Conservation (phyloP, 2,113 vertebrate genomes). For the Rhipidura dahli region DNA sequence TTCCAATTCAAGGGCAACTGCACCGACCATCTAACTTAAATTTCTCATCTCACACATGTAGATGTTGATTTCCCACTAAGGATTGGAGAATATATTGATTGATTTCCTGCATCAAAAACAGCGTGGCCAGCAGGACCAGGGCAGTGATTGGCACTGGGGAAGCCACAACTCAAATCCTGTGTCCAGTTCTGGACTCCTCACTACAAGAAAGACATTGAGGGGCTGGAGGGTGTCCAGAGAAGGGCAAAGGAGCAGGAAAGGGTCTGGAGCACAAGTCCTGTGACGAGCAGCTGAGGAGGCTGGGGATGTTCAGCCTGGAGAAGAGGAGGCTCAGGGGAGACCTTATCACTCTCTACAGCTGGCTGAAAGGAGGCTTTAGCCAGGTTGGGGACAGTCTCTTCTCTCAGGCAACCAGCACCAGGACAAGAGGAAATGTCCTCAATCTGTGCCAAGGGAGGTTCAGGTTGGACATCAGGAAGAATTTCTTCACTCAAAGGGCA, state of each 20-base stretch:
- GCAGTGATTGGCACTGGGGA: not conserved
- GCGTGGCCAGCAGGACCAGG: not conserved
- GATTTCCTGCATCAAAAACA: not conserved
- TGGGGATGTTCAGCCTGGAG: not conserved
- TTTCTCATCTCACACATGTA: not conserved
- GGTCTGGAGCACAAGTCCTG: not conserved
- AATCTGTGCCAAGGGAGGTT: not conserved
- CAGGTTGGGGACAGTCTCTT: not conserved
- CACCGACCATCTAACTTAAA: not conserved
- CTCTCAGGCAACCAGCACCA: not conserved
- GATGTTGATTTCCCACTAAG: not conserved
- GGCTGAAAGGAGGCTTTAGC: too few species aligned
- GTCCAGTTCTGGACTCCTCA: not conserved
- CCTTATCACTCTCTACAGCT: too few species aligned
- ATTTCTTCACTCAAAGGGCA: not conserved
- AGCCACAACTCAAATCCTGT: rapidly evolving
- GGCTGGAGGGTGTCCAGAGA: not conserved
- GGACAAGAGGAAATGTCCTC: not conserved
- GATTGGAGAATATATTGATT: not conserved
- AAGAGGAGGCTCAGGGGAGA: not conserved
- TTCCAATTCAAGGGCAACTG: not conserved
- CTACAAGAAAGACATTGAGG: not conserved
- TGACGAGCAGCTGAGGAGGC: not conserved
- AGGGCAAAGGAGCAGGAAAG: not conserved
- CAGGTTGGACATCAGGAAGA: not conserved